Evolutionary conservation across 2,888 invertebrate species (phyloP).

Genomic region (Rhagonycha fulva): DNA sequence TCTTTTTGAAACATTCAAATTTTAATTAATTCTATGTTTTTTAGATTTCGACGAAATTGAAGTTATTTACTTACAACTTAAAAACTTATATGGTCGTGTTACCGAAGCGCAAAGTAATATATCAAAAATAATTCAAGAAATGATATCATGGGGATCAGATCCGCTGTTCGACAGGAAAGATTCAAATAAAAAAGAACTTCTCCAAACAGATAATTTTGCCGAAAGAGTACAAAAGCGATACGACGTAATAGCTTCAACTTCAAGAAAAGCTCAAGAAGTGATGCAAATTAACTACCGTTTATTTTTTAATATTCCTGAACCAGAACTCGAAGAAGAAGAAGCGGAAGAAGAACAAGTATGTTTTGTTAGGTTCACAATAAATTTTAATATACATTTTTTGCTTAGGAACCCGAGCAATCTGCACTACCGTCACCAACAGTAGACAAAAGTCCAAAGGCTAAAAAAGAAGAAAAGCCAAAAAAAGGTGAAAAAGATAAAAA

Average conservation of each 20-base stretch:
- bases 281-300: conserved; percentile 70
- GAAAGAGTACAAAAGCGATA: conserved; percentile 62
- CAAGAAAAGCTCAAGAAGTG: conserved; percentile 61
- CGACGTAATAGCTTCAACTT: conserved; percentile 56
- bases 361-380: neutral
- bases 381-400: neutral
- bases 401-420: neutral
- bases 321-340: conserved; percentile 30
- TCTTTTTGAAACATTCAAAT: conserved; percentile 39
- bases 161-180: conserved; percentile 80
- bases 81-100: conserved; percentile 55
- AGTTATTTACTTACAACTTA: neutral
- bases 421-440: neutral
- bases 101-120: conserved; percentile 71
- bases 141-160: conserved; percentile 71
- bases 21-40: conserved; percentile 23
- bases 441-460: conserved; percentile 51
- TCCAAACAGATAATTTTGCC: conserved; percentile 62
- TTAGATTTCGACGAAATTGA: conserved; percentile 72
- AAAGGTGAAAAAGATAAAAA: conserved; percentile 21
- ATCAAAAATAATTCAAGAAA: conserved; percentile 59
- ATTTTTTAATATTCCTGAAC: conserved; percentile 65
- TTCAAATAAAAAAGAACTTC: conserved; percentile 59
- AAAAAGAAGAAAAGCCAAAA: conserved; percentile 30
- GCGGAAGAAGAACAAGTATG: conserved; percentile 29